These are phyloP conservation scores for Rhadinocentrus ornatus DNA, from an alignment of 2,797 vertebrate species.

Conservation along the genomic window DNA sequence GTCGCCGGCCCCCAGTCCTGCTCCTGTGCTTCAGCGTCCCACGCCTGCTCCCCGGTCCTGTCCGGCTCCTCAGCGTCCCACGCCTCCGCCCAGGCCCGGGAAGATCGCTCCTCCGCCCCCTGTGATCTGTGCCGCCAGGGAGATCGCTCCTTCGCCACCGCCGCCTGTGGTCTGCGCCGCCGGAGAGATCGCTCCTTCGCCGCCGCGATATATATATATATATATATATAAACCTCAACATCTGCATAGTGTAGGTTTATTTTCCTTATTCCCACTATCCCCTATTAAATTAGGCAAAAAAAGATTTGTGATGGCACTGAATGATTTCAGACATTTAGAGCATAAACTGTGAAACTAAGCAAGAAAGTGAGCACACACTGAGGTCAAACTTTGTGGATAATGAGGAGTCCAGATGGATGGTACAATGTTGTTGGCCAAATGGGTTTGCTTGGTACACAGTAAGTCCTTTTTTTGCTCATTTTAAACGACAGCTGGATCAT, in stretches of 20 bases:
- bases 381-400: constrained; percentile 46
- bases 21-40: too few species aligned
- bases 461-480: constrained; percentile 8
- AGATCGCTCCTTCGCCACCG: too few species aligned
- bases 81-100: too few species aligned
- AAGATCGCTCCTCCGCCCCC: too few species aligned
- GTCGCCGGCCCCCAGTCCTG: too few species aligned
- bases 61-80: too few species aligned
- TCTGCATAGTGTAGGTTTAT: background rate
- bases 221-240: background rate
- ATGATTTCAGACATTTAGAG: constrained; percentile 21
- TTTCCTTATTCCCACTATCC: background rate
- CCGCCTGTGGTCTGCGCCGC: too few species aligned
- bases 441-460: constrained; percentile 8
- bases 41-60: too few species aligned
- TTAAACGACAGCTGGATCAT: constrained; percentile 40
- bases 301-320: background rate
- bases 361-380: constrained; percentile 7
- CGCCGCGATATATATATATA: background rate
- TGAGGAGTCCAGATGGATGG: constrained; percentile 36
- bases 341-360: constrained; percentile 14
- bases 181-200: too few species aligned
- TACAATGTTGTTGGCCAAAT: constrained; percentile 18
- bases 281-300: background rate
- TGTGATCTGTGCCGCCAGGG: too few species aligned